Evolutionary conservation across 2,113 vertebrate genomes (phyloP), one percentile per base, ranked within the genome.

Genomic region (Probosciger aterrimus): DNA sequence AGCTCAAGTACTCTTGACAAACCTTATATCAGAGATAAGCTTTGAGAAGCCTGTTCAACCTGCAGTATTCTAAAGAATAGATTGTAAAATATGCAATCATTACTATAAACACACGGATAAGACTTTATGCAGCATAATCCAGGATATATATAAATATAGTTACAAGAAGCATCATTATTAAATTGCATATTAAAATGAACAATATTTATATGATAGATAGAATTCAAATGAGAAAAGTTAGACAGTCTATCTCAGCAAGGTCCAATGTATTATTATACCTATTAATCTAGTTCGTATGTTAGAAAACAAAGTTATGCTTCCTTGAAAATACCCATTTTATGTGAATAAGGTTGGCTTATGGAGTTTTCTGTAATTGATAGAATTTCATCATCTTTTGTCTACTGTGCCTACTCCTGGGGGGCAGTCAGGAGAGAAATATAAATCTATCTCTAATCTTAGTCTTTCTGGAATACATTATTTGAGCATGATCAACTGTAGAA

Each of bases 341-440:
- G n/a, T 60, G 25, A 81, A 65, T 73, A 86, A 88, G 8, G 7
- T 9, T 84, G 57, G 18, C 4, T 85, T 39, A 82, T 65, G 22
- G 24, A 35, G 28, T 73, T 91, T 83, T 44, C 44, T 79, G 28
- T 91, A 92, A 64, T 7, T 79, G 74, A 60, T 44, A 90, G 52
- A 87, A 90, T 84, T 81, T 88, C 25, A 78, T 93, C 37, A 27
- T 92, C 70, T 84, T 93, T 93, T 84, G 15, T 68, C 47, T 84
- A 33, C 73, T 68, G 7, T 86, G 30, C 18, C 50, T 88, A 7
- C 28, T 90, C 35, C 60, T 67, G 18, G 14, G 37, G 25, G 18
- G 7, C 68, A 75, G 47, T 60, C 68, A 71, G 55, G 60, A 89
- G 37, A 70, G n/a, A 71, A 92, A 67, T 69, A 94, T 79, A 85